Evolutionary conservation across 2,888 invertebrate species (phyloP).

Genomic region (Drosophila bunnanda): DNA sequence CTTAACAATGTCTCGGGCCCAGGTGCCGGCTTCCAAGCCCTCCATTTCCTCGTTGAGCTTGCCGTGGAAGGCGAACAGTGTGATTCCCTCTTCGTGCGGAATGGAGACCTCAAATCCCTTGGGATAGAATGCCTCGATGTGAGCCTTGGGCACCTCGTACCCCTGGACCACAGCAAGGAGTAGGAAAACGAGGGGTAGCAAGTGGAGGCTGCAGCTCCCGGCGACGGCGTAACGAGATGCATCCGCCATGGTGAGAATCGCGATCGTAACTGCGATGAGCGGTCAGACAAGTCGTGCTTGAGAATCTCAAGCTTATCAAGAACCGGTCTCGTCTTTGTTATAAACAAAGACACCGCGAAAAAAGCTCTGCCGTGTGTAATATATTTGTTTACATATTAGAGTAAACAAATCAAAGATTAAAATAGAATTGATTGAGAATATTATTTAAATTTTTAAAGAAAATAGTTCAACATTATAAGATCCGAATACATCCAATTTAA

Average conservation of each 20-base stretch:
- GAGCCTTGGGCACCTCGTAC: slow-evolving; percentile 85
- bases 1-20: slow-evolving; percentile 88
- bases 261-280: slow-evolving; percentile 49
- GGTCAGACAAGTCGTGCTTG: slow-evolving; percentile 20
- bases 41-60: slow-evolving; percentile 90
- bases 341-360: slow-evolving; percentile 9
- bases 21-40: slow-evolving; percentile 88
- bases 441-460: not conserved
- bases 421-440: too few species aligned
- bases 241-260: slow-evolving; percentile 39
- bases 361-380: not conserved
- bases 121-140: slow-evolving; percentile 85
- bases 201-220: slow-evolving; percentile 29
- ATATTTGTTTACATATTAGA: not conserved
- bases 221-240: slow-evolving; percentile 5
- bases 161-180: slow-evolving; percentile 17
- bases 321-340: slow-evolving; percentile 43
- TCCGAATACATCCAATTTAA: fast-evolving
- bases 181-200: slow-evolving; percentile 16
- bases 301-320: slow-evolving; percentile 41
- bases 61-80: slow-evolving; percentile 90
- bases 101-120: slow-evolving; percentile 86
- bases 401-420: not conserved
- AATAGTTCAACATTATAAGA: not conserved
- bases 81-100: slow-evolving; percentile 87